Conservation (phyloP, 1,140 invertebrate genomes). For the Diabrotica undecimpunctata region DNA sequence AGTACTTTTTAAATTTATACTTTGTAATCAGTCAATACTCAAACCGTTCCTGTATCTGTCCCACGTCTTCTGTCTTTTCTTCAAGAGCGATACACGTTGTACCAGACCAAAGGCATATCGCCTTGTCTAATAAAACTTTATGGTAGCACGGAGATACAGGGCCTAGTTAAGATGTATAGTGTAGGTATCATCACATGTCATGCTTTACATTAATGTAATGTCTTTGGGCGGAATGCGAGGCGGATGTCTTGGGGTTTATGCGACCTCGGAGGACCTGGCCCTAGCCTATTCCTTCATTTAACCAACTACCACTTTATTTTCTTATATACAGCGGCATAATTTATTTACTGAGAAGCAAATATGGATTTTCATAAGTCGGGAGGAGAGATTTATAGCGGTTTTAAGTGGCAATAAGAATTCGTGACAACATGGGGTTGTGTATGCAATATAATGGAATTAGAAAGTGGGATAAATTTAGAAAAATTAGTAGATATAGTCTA, state of each 20-base stretch:
- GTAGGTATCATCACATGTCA: conserved; percentile 29
- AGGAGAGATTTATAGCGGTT: background rate
- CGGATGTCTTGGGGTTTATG: background rate
- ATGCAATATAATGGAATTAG: too few relatives aligned
- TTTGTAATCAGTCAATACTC: too few relatives aligned
- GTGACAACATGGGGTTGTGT: too few relatives aligned
- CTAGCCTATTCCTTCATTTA: conserved; percentile 13
- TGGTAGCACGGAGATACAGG: conserved; percentile 27
- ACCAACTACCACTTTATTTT: conserved; percentile 15
- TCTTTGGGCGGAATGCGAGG: conserved; percentile 24
- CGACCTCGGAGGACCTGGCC: conserved; percentile 8
- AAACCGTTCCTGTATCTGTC: background rate
- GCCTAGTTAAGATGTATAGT: conserved; percentile 32
- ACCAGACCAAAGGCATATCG: conserved; percentile 12
- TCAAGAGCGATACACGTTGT: conserved; percentile 5
- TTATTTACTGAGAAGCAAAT: conserved; percentile 3
- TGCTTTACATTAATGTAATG: conserved; percentile 32
- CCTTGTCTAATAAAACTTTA: conserved; percentile 29
- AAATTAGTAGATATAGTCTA: too few relatives aligned
- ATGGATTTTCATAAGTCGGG: background rate
- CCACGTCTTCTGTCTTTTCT: background rate
- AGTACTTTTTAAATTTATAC: too few relatives aligned
- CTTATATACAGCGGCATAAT: conserved; percentile 9
- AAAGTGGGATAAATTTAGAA: too few relatives aligned
- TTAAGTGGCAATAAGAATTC: too few relatives aligned